Conservation (phyloP, 2,888 invertebrate genomes). For the Agrilus mali region DNA sequence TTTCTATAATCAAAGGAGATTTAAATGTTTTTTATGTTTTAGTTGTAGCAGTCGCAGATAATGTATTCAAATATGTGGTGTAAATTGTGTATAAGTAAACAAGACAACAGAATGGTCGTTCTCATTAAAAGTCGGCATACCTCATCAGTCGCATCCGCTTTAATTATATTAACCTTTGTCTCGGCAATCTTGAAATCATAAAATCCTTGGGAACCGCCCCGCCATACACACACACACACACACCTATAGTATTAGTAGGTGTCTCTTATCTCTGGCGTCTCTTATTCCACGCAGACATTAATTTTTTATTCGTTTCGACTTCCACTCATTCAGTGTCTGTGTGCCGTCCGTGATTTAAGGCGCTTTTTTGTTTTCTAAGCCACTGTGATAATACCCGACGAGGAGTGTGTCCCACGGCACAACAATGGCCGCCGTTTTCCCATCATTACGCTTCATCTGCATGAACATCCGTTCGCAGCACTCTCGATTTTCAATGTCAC, state of each 20-base stretch:
- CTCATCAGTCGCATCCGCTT: constrained; percentile 28
- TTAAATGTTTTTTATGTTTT: too few relatives aligned
- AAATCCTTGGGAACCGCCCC: constrained; percentile 16
- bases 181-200: constrained; percentile 24
- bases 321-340: too few relatives aligned
- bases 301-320: constrained; percentile 23
- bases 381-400: constrained; percentile 33
- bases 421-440: constrained; percentile 32
- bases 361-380: constrained; percentile 34
- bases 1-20: too few relatives aligned
- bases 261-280: constrained; percentile 9
- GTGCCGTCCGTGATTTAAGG: constrained; percentile 26
- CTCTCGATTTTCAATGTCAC: constrained; percentile 37
- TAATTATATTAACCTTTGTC: constrained; percentile 27
- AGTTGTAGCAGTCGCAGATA: too few relatives aligned
- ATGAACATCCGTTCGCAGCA: constrained; percentile 34
- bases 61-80: too few relatives aligned
- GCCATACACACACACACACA: not conserved
- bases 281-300: constrained; percentile 15
- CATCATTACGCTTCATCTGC: constrained; percentile 38
- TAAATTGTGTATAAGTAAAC: too few relatives aligned
- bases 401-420: constrained; percentile 32
- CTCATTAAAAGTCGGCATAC: constrained; percentile 13
- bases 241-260: not conserved
- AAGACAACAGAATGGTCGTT: too few relatives aligned